phyloP scores from a whole-genome alignment of 2,113 vertebrate genomes.

The Alectura lathami region DNA sequence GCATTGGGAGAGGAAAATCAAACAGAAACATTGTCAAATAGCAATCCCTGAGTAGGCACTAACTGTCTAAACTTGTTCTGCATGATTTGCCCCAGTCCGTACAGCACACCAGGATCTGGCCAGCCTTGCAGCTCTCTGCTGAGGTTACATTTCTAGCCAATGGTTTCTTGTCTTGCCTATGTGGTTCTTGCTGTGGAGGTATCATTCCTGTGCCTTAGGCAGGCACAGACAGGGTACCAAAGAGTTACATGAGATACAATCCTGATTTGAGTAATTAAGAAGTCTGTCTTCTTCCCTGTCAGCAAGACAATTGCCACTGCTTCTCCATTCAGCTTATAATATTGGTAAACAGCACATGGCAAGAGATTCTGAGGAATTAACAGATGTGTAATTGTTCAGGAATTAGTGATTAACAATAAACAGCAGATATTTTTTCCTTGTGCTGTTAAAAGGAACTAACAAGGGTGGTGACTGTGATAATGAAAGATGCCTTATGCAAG shows the following conservation, averaged over 20 bases:
- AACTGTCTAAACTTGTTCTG: background rate
- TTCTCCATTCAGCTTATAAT: background rate
- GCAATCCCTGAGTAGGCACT: background rate
- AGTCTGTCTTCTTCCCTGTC: background rate
- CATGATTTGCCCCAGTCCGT: background rate
- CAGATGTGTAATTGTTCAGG: conserved; percentile 34
- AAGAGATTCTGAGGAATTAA: conserved; percentile 22
- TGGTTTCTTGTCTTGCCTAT: background rate
- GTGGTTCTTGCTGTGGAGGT: background rate
- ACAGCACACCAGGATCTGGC: background rate
- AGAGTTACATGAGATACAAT: background rate
- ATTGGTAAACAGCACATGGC: background rate
- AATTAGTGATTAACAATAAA: conserved; percentile 54
- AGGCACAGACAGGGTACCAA: background rate
- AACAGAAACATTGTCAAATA: background rate
- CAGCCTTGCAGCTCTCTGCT: background rate
- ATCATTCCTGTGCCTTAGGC: background rate
- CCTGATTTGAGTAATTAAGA: background rate
- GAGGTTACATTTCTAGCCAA: background rate
- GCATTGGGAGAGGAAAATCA: conserved; percentile 22
- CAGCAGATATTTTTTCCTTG: background rate
- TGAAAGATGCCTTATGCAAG: conserved; percentile 6
- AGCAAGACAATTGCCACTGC: background rate
- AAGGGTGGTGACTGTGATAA: background rate
- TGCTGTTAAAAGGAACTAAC: conserved; percentile 9